Conservation (phyloP, 2,797 vertebrate species). For the Botia kubotai region DNA sequence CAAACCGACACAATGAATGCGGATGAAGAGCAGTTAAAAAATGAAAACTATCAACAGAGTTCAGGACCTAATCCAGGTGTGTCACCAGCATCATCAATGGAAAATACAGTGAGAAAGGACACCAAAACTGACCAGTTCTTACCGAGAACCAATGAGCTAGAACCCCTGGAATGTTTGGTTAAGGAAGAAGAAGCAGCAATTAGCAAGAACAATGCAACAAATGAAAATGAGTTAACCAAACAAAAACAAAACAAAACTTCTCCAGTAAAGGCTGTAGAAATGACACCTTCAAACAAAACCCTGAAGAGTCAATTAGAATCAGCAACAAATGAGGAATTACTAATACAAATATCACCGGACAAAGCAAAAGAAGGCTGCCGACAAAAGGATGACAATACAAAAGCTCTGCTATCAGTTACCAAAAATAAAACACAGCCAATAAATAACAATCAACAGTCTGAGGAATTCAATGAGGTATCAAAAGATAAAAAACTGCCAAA, state of each 20-base stretch:
- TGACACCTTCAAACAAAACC: conserved; percentile 10
- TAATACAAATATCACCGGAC: background rate
- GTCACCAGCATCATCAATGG: background rate
- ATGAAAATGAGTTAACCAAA: background rate
- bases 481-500: background rate
- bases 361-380: background rate
- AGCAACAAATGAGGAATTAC: background rate
- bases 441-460: conserved; percentile 17
- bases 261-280: conserved; percentile 13
- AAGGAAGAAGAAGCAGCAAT: background rate
- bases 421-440: background rate
- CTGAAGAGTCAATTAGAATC: background rate
- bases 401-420: background rate
- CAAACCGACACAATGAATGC: conserved; percentile 1
- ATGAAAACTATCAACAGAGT: background rate
- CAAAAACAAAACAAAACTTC: background rate
- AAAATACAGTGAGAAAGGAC: background rate
- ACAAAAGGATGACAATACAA: conserved; percentile 9
- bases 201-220: background rate
- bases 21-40: conserved; percentile 13
- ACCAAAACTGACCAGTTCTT: background rate
- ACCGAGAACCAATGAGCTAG: background rate
- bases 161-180: background rate
- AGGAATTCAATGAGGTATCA: background rate
- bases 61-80: background rate